Evolutionary conservation across 2,888 invertebrate genomes (phyloP).

Genomic region (Emmelina monodactyla): DNA sequence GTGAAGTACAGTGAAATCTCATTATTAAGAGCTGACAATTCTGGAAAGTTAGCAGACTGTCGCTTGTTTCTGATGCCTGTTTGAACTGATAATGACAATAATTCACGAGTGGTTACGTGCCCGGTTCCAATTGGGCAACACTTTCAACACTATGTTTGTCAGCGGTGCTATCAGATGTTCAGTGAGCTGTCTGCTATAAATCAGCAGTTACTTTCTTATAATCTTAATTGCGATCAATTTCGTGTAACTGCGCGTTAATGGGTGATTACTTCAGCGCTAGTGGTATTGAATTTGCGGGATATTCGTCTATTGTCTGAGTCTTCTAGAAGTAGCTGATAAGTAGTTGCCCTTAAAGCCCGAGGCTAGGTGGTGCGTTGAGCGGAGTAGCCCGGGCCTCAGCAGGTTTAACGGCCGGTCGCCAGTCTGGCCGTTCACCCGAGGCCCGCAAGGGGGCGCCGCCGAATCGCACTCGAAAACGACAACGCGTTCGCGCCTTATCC

Average conservation of each 20-base stretch:
- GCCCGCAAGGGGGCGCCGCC: conserved; percentile 48
- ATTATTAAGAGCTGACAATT: neutral
- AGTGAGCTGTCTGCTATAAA: neutral
- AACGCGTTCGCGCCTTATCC: conserved; percentile 48
- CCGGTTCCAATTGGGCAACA: neutral
- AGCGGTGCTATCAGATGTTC: neutral
- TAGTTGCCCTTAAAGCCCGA: no score
- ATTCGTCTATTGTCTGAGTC: no score
- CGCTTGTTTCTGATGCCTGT: no score
- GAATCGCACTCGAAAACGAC: conserved; percentile 55
- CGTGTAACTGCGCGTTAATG: no score
- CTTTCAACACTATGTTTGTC: neutral
- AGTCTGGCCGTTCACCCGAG: conserved; percentile 66
- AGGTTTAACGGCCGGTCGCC: conserved; percentile 61
- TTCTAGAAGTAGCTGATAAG: no score
- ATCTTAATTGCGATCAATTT: no score
- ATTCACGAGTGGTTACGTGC: no score
- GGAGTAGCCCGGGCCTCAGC: conserved; percentile 16
- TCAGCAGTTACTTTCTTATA: neutral
- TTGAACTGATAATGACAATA: no score
- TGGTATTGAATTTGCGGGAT: no score
- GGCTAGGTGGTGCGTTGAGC: neutral
- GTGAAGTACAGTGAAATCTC: neutral
- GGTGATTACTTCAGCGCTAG: no score
- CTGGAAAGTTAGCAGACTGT: neutral